Percentiles rank a stretch among this genome's conserved stretches.
Evolutionary conservation across 2,113 vertebrate genomes (phyloP).

Genomic region (Leptocoma aspasia): DNA sequence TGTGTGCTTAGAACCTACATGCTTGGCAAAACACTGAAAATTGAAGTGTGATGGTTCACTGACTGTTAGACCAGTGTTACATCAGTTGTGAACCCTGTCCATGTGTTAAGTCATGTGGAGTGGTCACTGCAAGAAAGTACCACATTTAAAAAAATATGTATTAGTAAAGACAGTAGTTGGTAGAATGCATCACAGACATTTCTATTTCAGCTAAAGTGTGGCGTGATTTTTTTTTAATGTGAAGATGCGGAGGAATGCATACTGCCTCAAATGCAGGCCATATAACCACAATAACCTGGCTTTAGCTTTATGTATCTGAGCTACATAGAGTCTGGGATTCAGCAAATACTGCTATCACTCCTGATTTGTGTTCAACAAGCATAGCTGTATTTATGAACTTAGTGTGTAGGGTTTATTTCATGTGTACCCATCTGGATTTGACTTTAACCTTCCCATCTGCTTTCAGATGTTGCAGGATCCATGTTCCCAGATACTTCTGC

Average conservation of each 20-base stretch:
- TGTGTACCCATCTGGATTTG: neutral
- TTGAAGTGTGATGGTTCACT: neutral
- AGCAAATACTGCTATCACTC: neutral
- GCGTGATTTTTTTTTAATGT: neutral
- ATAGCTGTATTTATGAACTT: neutral
- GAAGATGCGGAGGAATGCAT: neutral
- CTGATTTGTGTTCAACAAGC: neutral
- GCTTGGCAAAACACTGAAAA: neutral
- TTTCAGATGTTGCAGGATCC: neutral
- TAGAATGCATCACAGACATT: neutral
- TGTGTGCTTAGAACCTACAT: neutral
- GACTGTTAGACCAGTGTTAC: neutral
- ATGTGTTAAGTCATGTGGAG: neutral
- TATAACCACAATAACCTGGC: rapidly evolving
- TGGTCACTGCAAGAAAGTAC: neutral
- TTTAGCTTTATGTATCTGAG: neutral
- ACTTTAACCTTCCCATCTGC: neutral
- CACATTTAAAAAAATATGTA: rapidly evolving
- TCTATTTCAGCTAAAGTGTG: neutral
- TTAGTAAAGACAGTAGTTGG: neutral
- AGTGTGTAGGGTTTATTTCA: neutral
- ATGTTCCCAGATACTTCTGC: neutral
- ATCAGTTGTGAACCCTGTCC: neutral
- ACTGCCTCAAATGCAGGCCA: neutral
- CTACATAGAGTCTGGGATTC: neutral